Conservation (phyloP, 1,140 invertebrate genomes). For the Cylas formicarius region DNA sequence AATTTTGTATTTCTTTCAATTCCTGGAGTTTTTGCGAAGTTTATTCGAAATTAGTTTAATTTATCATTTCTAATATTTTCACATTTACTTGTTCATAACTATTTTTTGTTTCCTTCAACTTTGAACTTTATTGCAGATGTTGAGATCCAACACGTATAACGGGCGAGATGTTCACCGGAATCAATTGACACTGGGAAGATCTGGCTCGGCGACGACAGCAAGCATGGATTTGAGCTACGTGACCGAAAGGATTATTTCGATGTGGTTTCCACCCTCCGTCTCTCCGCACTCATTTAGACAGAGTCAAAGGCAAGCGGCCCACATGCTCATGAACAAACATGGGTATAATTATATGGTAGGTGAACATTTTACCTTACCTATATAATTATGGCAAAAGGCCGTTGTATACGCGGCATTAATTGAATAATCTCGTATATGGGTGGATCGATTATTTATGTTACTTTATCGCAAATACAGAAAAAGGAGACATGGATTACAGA, state of each 20-base stretch:
- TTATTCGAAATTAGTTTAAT: no score
- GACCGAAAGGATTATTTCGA: constrained; percentile 78
- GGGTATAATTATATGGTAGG: constrained; percentile 80
- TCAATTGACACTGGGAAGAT: constrained; percentile 34
- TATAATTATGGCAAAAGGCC: no score
- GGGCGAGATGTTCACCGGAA: constrained; percentile 36
- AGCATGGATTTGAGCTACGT: constrained; percentile 79
- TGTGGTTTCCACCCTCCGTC: constrained; percentile 64
- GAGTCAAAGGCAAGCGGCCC: constrained; percentile 64
- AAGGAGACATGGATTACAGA: no score
- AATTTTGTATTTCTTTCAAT: no score
- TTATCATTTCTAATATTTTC: no score
- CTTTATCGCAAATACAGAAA: no score
- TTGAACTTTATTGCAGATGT: constrained; percentile 28
- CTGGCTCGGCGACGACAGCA: constrained; percentile 29
- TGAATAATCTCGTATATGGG: no score
- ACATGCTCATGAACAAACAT: constrained; percentile 80
- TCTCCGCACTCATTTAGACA: constrained; percentile 55
- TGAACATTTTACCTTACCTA: constrained; percentile 12
- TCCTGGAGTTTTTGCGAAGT: no score
- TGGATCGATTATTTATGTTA: no score
- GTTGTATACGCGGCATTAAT: no score
- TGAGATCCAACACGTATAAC: constrained; percentile 34
- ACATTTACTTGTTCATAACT: no score
- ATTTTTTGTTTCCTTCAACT: neutral